A percentile compares a stretch with the other conserved stretches of the same genome.
Evolutionary conservation across 2,797 vertebrate species (phyloP).

Genomic region (Remorina albescens): DNA sequence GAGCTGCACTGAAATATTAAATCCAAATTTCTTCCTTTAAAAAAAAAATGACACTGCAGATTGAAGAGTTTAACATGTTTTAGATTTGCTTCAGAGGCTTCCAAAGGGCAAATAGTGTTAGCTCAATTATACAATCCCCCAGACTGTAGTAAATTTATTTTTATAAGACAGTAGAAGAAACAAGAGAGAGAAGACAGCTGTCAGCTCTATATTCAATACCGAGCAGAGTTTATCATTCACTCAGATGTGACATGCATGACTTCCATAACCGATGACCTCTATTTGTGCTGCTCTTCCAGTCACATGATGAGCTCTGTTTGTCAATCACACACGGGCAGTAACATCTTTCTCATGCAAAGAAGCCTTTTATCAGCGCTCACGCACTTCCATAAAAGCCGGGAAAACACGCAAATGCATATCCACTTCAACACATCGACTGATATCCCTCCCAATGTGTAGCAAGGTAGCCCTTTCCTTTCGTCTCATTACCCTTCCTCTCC

Average conservation of each 20-base stretch:
- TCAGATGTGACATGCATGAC: conserved; percentile 34
- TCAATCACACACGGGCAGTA: conserved; percentile 2
- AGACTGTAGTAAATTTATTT: neutral
- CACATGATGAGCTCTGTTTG: conserved; percentile 35
- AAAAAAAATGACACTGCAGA: neutral
- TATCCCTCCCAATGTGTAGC: neutral
- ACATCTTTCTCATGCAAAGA: conserved; percentile 2
- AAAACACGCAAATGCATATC: neutral
- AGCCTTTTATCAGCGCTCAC: neutral
- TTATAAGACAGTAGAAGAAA: neutral
- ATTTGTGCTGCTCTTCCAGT: conserved; percentile 18
- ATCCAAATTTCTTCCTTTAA: neutral
- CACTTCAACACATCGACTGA: neutral
- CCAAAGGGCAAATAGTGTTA: neutral
- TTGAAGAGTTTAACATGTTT: neutral
- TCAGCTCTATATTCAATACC: neutral
- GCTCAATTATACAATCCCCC: neutral
- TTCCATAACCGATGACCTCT: conserved; percentile 42
- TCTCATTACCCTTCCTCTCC: conserved; percentile 32
- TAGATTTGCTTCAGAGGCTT: neutral
- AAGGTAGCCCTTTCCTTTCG: neutral
- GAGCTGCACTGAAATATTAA: neutral
- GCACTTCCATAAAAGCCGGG: neutral
- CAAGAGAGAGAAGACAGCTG: neutral
- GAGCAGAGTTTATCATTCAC: neutral